A percentile compares a stretch with the other conserved stretches of the same genome.
Conservation (phyloP, 2,888 invertebrate species). For the Norana najaformis region DNA sequence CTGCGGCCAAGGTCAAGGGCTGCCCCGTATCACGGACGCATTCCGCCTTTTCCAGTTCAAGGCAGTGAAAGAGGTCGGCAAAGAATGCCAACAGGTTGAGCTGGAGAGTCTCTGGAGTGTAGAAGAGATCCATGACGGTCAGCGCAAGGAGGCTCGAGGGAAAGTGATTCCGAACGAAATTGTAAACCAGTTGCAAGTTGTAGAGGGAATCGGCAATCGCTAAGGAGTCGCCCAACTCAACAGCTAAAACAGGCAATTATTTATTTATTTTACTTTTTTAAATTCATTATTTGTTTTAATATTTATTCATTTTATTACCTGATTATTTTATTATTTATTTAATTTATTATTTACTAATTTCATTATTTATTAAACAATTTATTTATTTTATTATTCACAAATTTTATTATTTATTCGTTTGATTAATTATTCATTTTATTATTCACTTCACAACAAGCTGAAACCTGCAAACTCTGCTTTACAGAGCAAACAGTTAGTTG, state of each 20-base stretch:
- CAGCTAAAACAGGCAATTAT: slow-evolving; percentile 25
- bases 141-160: neutral
- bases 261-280: neutral
- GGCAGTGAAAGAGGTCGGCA: slow-evolving; percentile 33
- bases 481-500: too few relatives aligned
- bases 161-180: neutral
- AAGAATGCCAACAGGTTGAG: slow-evolving; percentile 32
- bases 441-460: too few relatives aligned
- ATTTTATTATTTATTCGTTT: too few relatives aligned
- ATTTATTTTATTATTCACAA: too few relatives aligned
- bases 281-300: too few relatives aligned
- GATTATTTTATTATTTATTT: too few relatives aligned
- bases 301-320: too few relatives aligned
- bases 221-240: slow-evolving; percentile 26
- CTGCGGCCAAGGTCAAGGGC: neutral
- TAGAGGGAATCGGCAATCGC: slow-evolving; percentile 35
- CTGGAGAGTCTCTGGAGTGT: slow-evolving; percentile 26
- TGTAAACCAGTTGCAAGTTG: slow-evolving; percentile 28
- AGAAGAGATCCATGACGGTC: slow-evolving; percentile 33
- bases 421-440: too few relatives aligned
- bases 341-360: too few relatives aligned
- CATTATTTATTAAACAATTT: too few relatives aligned
- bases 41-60: neutral
- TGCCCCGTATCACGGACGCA: neutral
- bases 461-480: too few relatives aligned